A percentile compares a stretch with the other conserved stretches of the same genome.
Conservation (phyloP, 2,888 invertebrate genomes). For the Panzeria rudis region DNA sequence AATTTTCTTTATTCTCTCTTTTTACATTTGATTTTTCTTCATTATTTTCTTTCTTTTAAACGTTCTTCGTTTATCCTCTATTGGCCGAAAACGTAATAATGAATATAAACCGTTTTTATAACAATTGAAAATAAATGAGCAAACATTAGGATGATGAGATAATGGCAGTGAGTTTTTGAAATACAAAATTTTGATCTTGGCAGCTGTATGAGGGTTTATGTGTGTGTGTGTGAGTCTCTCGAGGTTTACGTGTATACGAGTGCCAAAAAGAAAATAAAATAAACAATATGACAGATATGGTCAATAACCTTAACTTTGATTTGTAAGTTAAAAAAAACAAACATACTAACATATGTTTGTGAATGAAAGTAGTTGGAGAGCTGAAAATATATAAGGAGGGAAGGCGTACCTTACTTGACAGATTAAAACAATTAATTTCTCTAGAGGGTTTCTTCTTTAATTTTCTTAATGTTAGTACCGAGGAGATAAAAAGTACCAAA, state of each 20-base stretch:
- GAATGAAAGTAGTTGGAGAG: conserved; percentile 19
- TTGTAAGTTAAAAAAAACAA: conserved; percentile 4
- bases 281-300: conserved; percentile 32
- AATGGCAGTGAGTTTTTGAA: conserved; percentile 16
- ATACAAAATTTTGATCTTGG: not conserved
- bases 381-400: conserved; percentile 9
- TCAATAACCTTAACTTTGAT: conserved; percentile 49
- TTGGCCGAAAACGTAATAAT: not conserved
- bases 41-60: conserved; percentile 3
- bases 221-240: not conserved
- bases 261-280: conserved; percentile 13
- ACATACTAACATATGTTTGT: not conserved
- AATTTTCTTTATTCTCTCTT: conserved; percentile 48
- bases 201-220: too few species aligned
- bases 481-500: too few species aligned
- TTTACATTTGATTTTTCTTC: not conserved
- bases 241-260: not conserved
- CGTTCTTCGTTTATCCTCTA: not conserved
- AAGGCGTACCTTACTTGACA: not conserved
- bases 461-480: too few species aligned
- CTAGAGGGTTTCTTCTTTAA: too few species aligned
- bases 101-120: conserved; percentile 32
- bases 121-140: conserved; percentile 54
- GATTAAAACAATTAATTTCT: not conserved
- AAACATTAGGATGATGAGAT: conserved; percentile 54